Evolutionary conservation across 2,888 invertebrate species (phyloP).

Genomic region (Euclidia mi): DNA sequence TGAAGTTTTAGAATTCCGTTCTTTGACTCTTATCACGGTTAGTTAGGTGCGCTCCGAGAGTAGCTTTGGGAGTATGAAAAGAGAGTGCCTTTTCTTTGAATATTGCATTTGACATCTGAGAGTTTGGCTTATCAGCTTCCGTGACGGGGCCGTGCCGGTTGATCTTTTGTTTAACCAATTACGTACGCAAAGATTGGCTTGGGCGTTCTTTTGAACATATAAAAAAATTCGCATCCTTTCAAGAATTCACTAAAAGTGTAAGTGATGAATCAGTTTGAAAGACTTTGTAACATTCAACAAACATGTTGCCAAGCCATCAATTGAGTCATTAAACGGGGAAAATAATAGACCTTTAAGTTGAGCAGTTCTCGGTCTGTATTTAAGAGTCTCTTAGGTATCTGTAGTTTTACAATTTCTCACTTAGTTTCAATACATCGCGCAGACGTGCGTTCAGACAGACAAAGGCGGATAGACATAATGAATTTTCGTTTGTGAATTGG

Average conservation of each 20-base stretch:
- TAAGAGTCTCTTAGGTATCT: constrained; percentile 61
- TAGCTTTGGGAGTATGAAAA: constrained; percentile 70
- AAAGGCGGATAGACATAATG: constrained; percentile 74
- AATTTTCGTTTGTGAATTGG: constrained; percentile 78
- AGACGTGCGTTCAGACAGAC: constrained; percentile 64
- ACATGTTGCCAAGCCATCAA: constrained; percentile 55
- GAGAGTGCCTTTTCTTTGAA: constrained; percentile 77
- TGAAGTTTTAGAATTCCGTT: constrained; percentile 74
- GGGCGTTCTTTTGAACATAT: constrained; percentile 7
- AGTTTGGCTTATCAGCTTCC: constrained; percentile 70
- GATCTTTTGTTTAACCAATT: constrained; percentile 67
- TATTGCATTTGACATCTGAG: constrained; percentile 81
- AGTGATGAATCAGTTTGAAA: constrained; percentile 29
- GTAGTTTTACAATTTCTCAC: constrained; percentile 77
- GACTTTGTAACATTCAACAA: constrained; percentile 44
- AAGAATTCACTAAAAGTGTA: constrained; percentile 26
- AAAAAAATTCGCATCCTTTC: constrained; percentile 17
- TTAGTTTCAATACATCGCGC: constrained; percentile 67
- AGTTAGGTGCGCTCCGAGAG: constrained; percentile 78
- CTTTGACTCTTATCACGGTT: constrained; percentile 83
- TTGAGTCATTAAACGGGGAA: constrained; percentile 68
- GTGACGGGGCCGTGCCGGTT: constrained; percentile 49
- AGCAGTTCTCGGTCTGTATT: constrained; percentile 69
- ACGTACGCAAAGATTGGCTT: constrained; percentile 36
- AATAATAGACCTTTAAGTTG: constrained; percentile 61